A percentile compares a stretch with the other conserved stretches of the same genome.
Evolutionary conservation across 2,797 vertebrate species (phyloP).

Genomic region (Valencia hispanica): DNA sequence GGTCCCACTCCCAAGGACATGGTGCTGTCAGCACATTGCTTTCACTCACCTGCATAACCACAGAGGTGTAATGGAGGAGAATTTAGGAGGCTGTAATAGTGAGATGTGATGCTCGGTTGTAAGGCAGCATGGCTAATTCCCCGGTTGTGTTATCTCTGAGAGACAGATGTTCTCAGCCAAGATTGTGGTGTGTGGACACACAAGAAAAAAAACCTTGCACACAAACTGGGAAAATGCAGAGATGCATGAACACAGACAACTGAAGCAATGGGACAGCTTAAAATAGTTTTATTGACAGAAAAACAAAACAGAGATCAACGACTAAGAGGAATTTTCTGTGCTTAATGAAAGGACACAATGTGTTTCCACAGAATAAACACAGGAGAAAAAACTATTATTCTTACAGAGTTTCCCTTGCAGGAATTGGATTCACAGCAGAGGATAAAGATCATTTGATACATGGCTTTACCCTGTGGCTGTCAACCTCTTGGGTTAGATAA

Average conservation of each 20-base stretch:
- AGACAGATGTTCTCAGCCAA: conserved; percentile 76
- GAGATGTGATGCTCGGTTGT: conserved; percentile 70
- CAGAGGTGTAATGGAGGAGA: conserved; percentile 68
- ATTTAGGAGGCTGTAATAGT: conserved; percentile 71
- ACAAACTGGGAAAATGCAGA: conserved; percentile 30
- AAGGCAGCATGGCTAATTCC: conserved; percentile 77
- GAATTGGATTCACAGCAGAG: conserved; percentile 44
- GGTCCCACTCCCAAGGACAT: conserved; percentile 64
- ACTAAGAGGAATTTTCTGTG: conserved; percentile 45
- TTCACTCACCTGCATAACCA: conserved; percentile 41
- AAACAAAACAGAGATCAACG: conserved; percentile 54
- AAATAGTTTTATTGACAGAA: conserved; percentile 64
- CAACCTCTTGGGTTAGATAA: conserved; percentile 56
- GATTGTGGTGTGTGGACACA: conserved; percentile 60
- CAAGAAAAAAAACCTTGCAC: conserved; percentile 3
- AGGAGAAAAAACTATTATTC: conserved; percentile 23
- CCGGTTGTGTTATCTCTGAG: conserved; percentile 76
- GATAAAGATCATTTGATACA: conserved; percentile 61
- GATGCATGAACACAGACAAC: conserved; percentile 58
- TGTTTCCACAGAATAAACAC: conserved; percentile 40
- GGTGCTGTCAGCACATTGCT: conserved; percentile 62
- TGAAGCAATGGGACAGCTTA: conserved; percentile 35
- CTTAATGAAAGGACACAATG: conserved; percentile 60
- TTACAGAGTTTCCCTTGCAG: conserved; percentile 31
- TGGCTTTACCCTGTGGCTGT: conserved; percentile 37